Evolutionary conservation across 2,113 vertebrate species (phyloP), one percentile per base, ranked within the genome.

Genomic region (Centrocercus urophasianus): DNA sequence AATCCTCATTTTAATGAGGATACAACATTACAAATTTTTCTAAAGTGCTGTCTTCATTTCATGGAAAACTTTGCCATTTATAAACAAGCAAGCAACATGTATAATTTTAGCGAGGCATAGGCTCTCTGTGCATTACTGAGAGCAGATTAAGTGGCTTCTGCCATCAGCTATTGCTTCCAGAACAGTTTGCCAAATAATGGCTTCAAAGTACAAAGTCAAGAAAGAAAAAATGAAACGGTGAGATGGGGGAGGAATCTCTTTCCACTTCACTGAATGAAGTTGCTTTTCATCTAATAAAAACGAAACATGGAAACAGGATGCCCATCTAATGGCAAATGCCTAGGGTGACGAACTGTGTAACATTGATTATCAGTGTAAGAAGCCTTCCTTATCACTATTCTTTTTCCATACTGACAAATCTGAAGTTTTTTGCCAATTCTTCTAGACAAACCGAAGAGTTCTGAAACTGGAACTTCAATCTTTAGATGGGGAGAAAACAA

Each of bases 141-240:
- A 95, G 57, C 56, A 83, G 61, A 25, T 42, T 72, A 72, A 0
- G 32, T 1, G 2, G 63, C 66, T 85, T 85, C 84, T 85, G 84
- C 85, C 54, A 47, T 21, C 57, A 94, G 87, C 82, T 93, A 63
- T 65, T 63, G 85, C 93, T 88, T 89, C 16, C 28, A 83, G 60
- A 88, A 59, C 34, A 71, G 8, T 50, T 50, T 70, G 45, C 45
- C 45, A 27, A 10, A 43, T 38, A 60, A 45, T 7, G 9, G n/a
- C 61, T 79, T 77, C 20, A 60, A 64, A 1, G 3, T 67, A 34
- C 21, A 9, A 73, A 82, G 38, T 63, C 42, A 52, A 57, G 50
- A 30, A 10, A 56, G 7, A 5, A 21, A 22, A 36, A 27, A 45
- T 10, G 3, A 34, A 42, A 69, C 22, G 1, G 17, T 24, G 32